Base-by-base conservation (phyloP, 2,888 invertebrate species). In the Yponomeuta malinellus region DNA sequence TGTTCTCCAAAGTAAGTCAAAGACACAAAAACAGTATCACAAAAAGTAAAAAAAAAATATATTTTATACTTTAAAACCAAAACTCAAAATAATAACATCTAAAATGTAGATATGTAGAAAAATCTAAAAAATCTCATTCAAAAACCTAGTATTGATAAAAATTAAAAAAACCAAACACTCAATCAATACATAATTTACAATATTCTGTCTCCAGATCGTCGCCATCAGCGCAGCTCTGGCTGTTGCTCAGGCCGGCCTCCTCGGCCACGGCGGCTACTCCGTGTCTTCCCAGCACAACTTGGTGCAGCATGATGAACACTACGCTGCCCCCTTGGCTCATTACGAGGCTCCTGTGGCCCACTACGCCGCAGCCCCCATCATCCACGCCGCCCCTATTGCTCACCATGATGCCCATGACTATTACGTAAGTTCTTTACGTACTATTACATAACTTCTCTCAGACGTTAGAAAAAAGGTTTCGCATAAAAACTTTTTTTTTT, bases 161-260 rank as follows among this genome's bases (percentile, higher is more conserved):
- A 5, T 33, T 33, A 1, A 43, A 6, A 6, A 43, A 43, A 8
- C 9, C 43, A 43, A 59, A 59, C 4, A 15, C 15, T 15, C 15
- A 4, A 12, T 15, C 3, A 59, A 59, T 3, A 15, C 52, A 31
- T 33, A 48, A 71, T 33, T 43, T 48, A 43, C 43, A 67, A 23
- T 23, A 23, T 72, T 73, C 48, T 75, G 74, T 77, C 75, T 76
- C 43, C 83, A 92, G 92, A 84, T 91, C 71, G 74, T 90, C 73
- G 81, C 85, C 70, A 76, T 93, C 76, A 78, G 86, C 74, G 85
- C 88, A 63, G 77, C 89, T 72, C 82, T 89, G 74, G 87, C 89
- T 66, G 83, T 91, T 9, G 90, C 92, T 65, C 90, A 88, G 74
- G 94, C 93, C 43, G 94, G 94, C 69, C 82, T 93, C 68, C 84